Percentiles rank a stretch among this genome's conserved stretches.
Conservation (phyloP, 2,797 vertebrate genomes). For the Atherinosoma microstoma region DNA sequence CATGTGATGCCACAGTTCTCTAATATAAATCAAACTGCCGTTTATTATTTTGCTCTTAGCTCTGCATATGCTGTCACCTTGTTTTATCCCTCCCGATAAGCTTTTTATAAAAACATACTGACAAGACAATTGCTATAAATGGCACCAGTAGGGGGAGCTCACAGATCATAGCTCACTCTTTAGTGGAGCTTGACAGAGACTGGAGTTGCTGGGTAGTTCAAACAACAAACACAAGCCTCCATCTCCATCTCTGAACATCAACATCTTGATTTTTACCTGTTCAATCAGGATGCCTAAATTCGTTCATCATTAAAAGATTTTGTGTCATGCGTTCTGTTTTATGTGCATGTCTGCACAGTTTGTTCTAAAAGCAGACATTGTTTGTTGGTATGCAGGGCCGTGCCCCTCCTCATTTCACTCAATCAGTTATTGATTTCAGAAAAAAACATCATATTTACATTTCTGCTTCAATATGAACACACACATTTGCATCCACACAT, state of each 20-base stretch:
- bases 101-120: not conserved
- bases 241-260: constrained; percentile 37
- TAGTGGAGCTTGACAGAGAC: constrained; percentile 1
- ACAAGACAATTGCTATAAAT: not conserved
- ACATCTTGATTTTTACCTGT: constrained; percentile 33
- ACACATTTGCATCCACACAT: constrained; percentile 37
- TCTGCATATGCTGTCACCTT: constrained; percentile 10
- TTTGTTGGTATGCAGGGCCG: constrained; percentile 30
- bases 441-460: constrained; percentile 67
- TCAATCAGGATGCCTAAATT: constrained; percentile 16
- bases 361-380: not conserved
- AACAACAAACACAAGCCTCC: constrained; percentile 39
- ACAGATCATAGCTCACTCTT: constrained; percentile 75
- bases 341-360: constrained; percentile 9
- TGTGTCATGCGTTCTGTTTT: not conserved
- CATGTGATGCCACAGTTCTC: not conserved
- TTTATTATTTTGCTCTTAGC: not conserved
- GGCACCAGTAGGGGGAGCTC: constrained; percentile 91
- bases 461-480: constrained; percentile 52
- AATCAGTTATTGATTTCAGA: constrained; percentile 68
- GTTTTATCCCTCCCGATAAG: constrained; percentile 7
- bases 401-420: constrained; percentile 19
- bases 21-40: not conserved
- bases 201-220: constrained; percentile 55
- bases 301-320: constrained; percentile 24